Conservation (phyloP, 2,888 invertebrate genomes). For the Synanthedon formicaeformis region DNA sequence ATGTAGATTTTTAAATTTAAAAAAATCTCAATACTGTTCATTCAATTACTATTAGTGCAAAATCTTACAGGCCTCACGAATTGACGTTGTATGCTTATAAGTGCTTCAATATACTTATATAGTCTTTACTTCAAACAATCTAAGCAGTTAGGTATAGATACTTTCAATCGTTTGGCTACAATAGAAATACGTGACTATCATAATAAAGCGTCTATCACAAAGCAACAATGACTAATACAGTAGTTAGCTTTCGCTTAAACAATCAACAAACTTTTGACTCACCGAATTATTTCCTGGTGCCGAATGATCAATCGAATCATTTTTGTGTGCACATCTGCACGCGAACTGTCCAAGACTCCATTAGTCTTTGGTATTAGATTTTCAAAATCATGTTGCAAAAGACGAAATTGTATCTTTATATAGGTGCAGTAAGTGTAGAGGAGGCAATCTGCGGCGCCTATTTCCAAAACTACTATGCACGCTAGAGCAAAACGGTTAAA, state of each 20-base stretch:
- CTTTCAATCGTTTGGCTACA: too few species aligned
- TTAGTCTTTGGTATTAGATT: slow-evolving; percentile 13
- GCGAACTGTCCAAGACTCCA: slow-evolving; percentile 1
- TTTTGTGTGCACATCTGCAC: slow-evolving; percentile 14
- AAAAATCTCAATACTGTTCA: too few species aligned
- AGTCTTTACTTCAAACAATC: too few species aligned
- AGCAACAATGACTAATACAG: not conserved
- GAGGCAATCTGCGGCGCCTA: slow-evolving; percentile 25
- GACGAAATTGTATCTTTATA: slow-evolving; percentile 32
- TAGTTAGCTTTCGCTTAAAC: not conserved
- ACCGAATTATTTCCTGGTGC: slow-evolving; percentile 39
- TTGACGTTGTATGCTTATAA: too few species aligned
- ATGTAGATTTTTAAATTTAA: too few species aligned
- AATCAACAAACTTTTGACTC: slow-evolving; percentile 2
- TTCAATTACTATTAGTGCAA: too few species aligned
- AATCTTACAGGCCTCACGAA: too few species aligned
- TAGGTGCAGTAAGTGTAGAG: slow-evolving; percentile 34
- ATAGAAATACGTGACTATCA: too few species aligned
- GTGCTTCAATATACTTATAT: too few species aligned
- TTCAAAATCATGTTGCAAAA: slow-evolving; percentile 24
- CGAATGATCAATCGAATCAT: slow-evolving; percentile 23
- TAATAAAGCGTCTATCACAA: not conserved
- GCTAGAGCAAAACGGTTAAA: slow-evolving; percentile 14
- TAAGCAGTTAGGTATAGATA: too few species aligned
- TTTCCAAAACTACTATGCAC: slow-evolving; percentile 16